Conservation (phyloP, 2,797 vertebrate genomes). For the Mastacembelus armatus region DNA sequence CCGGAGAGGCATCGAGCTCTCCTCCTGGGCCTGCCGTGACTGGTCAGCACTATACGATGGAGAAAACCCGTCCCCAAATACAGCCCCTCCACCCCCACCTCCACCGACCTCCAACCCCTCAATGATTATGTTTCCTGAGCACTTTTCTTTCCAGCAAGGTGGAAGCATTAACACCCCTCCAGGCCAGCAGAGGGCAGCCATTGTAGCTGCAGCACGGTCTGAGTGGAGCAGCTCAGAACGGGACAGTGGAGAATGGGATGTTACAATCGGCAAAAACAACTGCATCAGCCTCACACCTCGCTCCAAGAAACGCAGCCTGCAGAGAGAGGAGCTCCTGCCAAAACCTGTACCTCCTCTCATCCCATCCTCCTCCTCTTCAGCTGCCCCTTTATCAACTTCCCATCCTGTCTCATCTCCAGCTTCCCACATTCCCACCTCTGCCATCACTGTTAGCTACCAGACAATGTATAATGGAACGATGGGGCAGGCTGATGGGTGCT, state of each 20-base stretch:
- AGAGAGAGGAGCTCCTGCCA: conserved; percentile 77
- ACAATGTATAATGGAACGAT: conserved; percentile 83
- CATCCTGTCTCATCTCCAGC: conserved; percentile 48
- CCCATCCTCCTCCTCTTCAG: conserved; percentile 52
- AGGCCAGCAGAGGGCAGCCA: conserved; percentile 77
- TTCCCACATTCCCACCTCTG: conserved; percentile 40
- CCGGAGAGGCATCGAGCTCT: conserved; percentile 87
- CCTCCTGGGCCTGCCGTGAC: conserved; percentile 89
- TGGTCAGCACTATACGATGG: conserved; percentile 97
- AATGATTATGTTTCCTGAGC: conserved; percentile 76
- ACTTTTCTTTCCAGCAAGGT: conserved; percentile 76
- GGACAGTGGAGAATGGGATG: conserved; percentile 87
- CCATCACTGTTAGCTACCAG: conserved; percentile 75
- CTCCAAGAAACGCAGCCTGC: conserved; percentile 92
- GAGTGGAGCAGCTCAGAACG: conserved; percentile 85
- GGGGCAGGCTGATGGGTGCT: conserved; percentile 58
- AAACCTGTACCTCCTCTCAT: conserved; percentile 71
- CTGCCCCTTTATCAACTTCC: conserved; percentile 33
- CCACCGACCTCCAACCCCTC: conserved; percentile 74
- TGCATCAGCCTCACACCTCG: conserved; percentile 88
- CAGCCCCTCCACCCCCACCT: conserved; percentile 67
- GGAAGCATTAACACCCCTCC: conserved; percentile 51
- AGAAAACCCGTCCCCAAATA: conserved; percentile 86
- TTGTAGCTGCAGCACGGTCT: conserved; percentile 75
- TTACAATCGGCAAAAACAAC: conserved; percentile 84